phyloP scores from a whole-genome alignment of 2,797 vertebrate genomes.

The Sparus aurata region DNA sequence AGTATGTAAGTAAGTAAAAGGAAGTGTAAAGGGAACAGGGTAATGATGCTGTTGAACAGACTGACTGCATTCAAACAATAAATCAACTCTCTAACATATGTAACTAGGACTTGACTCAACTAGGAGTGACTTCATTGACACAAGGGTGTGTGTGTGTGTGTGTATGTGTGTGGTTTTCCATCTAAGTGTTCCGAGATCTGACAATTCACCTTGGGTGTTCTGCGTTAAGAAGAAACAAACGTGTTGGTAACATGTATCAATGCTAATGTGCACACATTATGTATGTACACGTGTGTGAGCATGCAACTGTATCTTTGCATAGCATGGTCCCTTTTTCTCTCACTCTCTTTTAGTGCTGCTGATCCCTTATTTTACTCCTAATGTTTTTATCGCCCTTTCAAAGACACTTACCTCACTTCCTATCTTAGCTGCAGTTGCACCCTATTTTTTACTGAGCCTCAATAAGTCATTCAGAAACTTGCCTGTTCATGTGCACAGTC shows the following conservation, averaged over 20 bases:
- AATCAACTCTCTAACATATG: background rate
- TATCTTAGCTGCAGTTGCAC: background rate
- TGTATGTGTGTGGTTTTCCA: slow-evolving; percentile 2
- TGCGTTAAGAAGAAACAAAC: slow-evolving; percentile 23
- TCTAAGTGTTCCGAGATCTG: slow-evolving; percentile 16
- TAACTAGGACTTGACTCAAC: slow-evolving; percentile 4
- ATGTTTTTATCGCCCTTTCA: slow-evolving; percentile 8
- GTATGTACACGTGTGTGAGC: background rate
- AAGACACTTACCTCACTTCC: slow-evolving; percentile 15
- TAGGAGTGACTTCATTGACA: background rate
- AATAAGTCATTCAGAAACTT: slow-evolving; percentile 12
- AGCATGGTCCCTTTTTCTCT: slow-evolving; percentile 3
- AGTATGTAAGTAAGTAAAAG: too few relatives aligned
- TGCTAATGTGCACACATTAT: slow-evolving; percentile 25
- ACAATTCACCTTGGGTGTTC: slow-evolving; percentile 65
- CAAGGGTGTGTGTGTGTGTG: background rate
- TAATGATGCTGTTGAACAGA: background rate
- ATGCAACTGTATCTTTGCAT: background rate
- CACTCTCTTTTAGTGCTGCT: background rate
- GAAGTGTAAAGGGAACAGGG: background rate
- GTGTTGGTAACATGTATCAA: slow-evolving; percentile 46
- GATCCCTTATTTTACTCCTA: slow-evolving; percentile 8
- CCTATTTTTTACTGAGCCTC: background rate
- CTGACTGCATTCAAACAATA: slow-evolving; percentile 7
- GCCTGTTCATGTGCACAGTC: background rate